Conservation (phyloP, 1,140 invertebrate species). For the Drosophila rufa region DNA sequence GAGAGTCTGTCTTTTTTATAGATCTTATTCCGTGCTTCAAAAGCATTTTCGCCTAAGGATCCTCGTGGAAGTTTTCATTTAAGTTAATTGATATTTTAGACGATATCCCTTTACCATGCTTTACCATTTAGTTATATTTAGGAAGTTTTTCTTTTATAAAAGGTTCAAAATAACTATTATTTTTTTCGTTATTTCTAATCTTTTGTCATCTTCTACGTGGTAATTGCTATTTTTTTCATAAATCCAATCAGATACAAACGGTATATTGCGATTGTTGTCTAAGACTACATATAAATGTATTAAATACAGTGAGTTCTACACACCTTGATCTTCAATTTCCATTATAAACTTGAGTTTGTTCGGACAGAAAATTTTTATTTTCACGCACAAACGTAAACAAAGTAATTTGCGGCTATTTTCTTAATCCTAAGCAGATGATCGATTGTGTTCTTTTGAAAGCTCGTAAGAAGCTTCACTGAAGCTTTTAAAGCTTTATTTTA, state of each 20-base stretch:
- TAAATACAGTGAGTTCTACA: too few relatives aligned
- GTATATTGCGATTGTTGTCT: too few relatives aligned
- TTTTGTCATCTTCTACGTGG: not conserved
- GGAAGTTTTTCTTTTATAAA: not conserved
- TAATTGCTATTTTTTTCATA: not conserved
- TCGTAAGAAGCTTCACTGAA: not conserved
- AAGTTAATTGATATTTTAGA: constrained; percentile 11
- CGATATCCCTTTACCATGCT: not conserved
- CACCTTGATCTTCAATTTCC: too few relatives aligned
- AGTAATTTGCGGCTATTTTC: too few relatives aligned
- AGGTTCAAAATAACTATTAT: not conserved
- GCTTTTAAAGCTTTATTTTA: constrained; percentile 2
- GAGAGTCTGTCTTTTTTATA: constrained; percentile 12
- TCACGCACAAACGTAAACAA: too few relatives aligned
- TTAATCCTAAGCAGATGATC: not conserved
- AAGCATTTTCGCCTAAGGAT: not conserved
- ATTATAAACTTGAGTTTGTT: too few relatives aligned
- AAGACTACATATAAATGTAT: too few relatives aligned
- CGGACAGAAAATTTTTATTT: too few relatives aligned
- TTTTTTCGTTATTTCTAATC: not conserved
- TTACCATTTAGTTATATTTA: constrained; percentile 3
- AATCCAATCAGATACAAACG: not conserved
- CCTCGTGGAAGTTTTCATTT: constrained; percentile 12
- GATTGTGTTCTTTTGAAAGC: not conserved
- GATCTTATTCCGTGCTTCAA: not conserved